These are phyloP conservation scores for Craseonycteris thonglongyai DNA, from an alignment of 2,113 vertebrate genomes.

Conservation along the genomic window DNA sequence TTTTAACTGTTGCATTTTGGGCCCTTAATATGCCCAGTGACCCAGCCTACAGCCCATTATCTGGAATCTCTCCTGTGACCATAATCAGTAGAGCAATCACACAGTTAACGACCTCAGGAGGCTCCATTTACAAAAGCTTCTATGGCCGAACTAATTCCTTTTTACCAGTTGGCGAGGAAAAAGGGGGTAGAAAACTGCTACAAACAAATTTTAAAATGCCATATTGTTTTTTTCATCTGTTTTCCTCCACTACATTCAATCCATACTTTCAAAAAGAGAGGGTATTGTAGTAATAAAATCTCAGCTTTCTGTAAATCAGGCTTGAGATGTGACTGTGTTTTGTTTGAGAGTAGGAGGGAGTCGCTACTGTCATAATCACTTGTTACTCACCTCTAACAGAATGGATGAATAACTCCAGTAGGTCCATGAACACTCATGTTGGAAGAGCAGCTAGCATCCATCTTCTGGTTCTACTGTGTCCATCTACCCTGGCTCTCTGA, in stretches of 20 bases:
- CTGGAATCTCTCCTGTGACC: not conserved
- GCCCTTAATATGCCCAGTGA: conserved; percentile 24
- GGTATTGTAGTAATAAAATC: fast-evolving
- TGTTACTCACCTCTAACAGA: not conserved
- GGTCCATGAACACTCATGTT: not conserved
- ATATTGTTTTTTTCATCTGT: fast-evolving
- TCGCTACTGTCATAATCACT: not conserved
- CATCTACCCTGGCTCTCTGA: not conserved
- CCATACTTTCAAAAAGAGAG: not conserved
- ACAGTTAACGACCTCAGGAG: not conserved
- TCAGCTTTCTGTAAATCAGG: not conserved
- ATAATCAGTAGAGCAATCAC: not conserved
- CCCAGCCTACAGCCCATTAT: not conserved
- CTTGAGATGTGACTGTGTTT: not conserved
- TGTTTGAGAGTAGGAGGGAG: not conserved
- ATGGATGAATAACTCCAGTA: not conserved
- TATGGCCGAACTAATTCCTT: not conserved
- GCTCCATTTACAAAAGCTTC: not conserved
- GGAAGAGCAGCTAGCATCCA: not conserved
- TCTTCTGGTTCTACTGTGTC: not conserved
- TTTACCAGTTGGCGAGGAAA: not conserved
- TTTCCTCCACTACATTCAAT: not conserved
- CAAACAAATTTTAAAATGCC: not conserved
- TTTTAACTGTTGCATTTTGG: conserved; percentile 47
- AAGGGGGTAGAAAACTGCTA: not conserved